Conservation (phyloP, 2,797 vertebrate species). For the Melanitta fusca region DNA sequence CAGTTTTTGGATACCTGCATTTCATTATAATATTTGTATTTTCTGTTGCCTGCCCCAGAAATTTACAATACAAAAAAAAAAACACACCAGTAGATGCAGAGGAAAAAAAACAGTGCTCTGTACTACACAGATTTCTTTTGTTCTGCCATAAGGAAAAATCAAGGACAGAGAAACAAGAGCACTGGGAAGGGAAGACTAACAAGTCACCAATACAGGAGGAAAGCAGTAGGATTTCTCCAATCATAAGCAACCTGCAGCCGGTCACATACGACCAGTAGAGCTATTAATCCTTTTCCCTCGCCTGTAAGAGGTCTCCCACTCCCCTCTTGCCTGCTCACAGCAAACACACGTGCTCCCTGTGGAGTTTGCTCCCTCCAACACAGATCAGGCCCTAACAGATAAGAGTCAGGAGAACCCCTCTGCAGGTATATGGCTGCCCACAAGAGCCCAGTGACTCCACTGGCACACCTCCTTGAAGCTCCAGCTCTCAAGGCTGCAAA, state of each 20-base stretch:
- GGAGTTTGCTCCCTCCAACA: not conserved
- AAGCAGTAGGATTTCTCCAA: not conserved
- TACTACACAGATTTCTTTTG: not conserved
- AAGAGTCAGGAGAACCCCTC: not conserved
- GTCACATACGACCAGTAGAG: not conserved
- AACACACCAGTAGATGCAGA: not conserved
- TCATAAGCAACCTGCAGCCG: not conserved
- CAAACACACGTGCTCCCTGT: fast-evolving
- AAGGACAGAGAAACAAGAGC: not conserved
- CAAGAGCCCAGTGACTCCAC: not conserved
- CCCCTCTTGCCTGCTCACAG: not conserved
- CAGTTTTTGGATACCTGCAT: not conserved
- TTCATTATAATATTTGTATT: not conserved
- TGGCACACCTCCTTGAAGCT: not conserved
- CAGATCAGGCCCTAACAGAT: not conserved
- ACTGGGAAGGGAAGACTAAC: not conserved
- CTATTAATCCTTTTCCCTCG: not conserved
- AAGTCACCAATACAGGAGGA: not conserved
- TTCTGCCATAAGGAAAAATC: not conserved
- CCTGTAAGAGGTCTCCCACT: not conserved
- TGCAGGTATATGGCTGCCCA: fast-evolving
- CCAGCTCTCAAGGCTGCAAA: not conserved
- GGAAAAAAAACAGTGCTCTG: not conserved
- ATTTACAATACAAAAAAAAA: not conserved
- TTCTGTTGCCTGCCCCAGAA: not conserved